Conservation (phyloP, 2,113 vertebrate species). For the Phyllopteryx taeniolatus region DNA sequence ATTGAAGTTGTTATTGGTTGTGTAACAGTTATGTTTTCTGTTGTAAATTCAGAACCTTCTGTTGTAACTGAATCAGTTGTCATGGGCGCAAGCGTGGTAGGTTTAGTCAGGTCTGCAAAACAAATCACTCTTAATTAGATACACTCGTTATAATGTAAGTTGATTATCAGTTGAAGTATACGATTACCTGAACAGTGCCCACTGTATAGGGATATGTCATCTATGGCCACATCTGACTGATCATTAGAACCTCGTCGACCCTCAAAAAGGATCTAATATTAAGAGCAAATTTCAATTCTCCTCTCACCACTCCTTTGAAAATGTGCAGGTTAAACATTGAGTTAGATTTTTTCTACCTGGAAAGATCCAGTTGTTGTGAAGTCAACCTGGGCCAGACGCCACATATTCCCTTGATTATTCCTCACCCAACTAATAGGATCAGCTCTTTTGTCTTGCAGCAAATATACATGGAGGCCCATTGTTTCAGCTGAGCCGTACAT, state of each 20-base stretch:
- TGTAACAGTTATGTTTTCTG: constrained; percentile 3
- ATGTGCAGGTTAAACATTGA: background rate
- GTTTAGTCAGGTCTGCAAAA: constrained; percentile 26
- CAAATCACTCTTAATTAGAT: background rate
- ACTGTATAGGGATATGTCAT: constrained; percentile 66
- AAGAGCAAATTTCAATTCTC: background rate
- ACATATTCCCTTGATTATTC: constrained; percentile 68
- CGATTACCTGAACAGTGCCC: constrained; percentile 67
- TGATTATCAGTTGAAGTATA: background rate
- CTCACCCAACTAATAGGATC: constrained; percentile 31
- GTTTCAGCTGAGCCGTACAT: constrained; percentile 69
- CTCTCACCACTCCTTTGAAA: background rate
- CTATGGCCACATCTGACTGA: constrained; percentile 72
- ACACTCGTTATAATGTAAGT: background rate
- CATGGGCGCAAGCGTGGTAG: constrained; percentile 14
- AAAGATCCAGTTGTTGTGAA: constrained; percentile 53
- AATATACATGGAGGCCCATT: constrained; percentile 74
- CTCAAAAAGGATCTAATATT: constrained; percentile 68
- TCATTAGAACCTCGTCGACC: constrained; percentile 69
- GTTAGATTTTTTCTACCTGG: constrained; percentile 40
- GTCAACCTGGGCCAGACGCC: constrained; percentile 65
- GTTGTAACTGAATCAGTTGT: constrained; percentile 14
- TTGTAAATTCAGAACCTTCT: constrained; percentile 6
- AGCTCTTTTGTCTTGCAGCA: constrained; percentile 45
- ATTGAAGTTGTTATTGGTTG: constrained; percentile 7